Evolutionary conservation across 2,113 vertebrate species (phyloP).

Genomic region (Lophochroa leadbeateri): DNA sequence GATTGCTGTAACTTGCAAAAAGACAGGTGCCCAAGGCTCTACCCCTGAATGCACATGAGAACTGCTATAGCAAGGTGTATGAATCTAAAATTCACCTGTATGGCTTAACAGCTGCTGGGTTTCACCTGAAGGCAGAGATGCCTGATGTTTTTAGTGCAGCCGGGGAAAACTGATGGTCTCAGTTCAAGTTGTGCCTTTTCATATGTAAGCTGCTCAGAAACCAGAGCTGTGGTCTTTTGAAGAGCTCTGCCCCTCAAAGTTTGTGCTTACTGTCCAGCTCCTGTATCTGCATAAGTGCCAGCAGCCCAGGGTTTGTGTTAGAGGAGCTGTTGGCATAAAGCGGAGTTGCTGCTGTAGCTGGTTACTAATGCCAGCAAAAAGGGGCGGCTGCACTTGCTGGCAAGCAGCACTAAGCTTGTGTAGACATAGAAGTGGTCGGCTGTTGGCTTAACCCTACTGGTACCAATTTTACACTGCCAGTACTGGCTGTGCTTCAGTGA

Average conservation of each 20-base stretch:
- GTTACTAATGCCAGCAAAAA: not conserved
- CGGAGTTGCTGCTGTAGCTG: not conserved
- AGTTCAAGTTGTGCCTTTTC: not conserved
- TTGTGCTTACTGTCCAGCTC: not conserved
- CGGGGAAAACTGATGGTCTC: not conserved
- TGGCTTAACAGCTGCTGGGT: not conserved
- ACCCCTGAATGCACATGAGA: not conserved
- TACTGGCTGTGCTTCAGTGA: not conserved
- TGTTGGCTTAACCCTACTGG: not conserved
- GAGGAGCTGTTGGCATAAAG: not conserved
- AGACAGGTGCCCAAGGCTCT: not conserved
- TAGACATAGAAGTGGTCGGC: no score
- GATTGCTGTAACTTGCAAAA: not conserved
- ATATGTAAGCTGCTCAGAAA: not conserved
- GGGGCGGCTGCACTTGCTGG: not conserved
- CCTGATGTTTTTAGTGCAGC: not conserved
- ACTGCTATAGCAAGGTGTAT: not conserved
- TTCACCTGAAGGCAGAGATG: not conserved
- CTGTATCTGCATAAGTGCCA: no score
- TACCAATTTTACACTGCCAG: not conserved
- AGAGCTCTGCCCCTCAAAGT: not conserved
- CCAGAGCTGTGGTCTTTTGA: not conserved
- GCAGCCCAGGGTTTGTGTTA: fast-evolving
- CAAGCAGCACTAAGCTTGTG: not conserved
- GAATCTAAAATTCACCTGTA: not conserved